phyloP scores from a whole-genome alignment of 2,797 vertebrate species.

The Gallinago stenura region DNA sequence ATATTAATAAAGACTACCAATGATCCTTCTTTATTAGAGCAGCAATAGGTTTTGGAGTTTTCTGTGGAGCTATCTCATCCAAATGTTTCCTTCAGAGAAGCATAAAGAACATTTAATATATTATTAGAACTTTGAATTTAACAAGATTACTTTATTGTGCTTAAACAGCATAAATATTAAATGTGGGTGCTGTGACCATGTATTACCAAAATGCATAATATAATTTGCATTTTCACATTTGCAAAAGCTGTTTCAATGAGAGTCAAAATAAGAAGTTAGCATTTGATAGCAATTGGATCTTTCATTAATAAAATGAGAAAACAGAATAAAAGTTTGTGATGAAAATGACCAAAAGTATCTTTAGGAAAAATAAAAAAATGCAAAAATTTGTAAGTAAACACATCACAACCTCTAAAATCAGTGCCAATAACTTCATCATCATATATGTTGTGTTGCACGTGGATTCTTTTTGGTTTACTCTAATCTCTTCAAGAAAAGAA shows the following conservation, averaged over 20 bases:
- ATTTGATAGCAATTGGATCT: neutral
- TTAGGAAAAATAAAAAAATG: neutral
- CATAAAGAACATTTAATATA: neutral
- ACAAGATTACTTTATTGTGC: neutral
- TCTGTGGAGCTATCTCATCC: neutral
- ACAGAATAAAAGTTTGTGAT: neutral
- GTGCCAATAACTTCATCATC: neutral
- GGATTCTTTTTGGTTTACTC: neutral
- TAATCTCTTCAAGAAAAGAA: neutral
- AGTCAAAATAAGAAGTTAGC: neutral
- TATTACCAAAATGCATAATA: neutral
- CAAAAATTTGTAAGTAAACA: neutral
- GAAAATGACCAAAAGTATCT: neutral
- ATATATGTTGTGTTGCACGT: neutral
- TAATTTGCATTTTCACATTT: neutral
- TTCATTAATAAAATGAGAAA: neutral
- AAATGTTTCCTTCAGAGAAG: neutral
- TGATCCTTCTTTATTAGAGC: neutral
- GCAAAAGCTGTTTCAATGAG: neutral
- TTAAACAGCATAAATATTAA: neutral
- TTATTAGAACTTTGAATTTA: constrained; percentile 5
- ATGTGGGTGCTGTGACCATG: neutral
- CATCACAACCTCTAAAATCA: neutral
- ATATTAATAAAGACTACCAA: neutral
- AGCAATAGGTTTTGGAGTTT: neutral